Evolutionary conservation across 2,113 vertebrate species (phyloP).

Genomic region (Emberiza fucata): DNA sequence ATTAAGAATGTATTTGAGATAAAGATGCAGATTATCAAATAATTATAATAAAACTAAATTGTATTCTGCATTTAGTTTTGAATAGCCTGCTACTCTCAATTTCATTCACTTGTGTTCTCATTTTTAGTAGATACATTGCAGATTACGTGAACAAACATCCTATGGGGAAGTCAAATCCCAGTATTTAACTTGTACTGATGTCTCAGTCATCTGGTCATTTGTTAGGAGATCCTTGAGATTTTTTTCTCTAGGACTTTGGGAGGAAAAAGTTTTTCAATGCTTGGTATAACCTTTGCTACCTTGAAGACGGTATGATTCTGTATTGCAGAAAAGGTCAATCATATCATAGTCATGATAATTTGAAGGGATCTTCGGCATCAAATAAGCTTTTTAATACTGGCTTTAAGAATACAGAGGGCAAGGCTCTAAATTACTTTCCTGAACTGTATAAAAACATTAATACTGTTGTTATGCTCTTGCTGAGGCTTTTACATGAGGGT

Average conservation of each 20-base stretch:
- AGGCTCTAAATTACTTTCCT: neutral
- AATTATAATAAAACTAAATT: neutral
- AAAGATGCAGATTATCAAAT: neutral
- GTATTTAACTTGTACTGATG: neutral
- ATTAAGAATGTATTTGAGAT: neutral
- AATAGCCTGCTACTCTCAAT: neutral
- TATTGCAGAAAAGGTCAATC: neutral
- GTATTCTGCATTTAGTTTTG: neutral
- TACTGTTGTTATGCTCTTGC: neutral
- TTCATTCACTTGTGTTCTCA: neutral
- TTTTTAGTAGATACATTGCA: conserved; percentile 16
- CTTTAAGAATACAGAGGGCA: neutral
- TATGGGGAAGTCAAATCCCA: neutral
- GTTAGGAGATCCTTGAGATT: neutral
- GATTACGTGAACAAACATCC: neutral
- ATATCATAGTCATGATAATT: neutral
- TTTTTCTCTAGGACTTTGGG: neutral
- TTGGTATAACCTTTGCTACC: neutral
- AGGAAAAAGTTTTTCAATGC: neutral
- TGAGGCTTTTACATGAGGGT: neutral
- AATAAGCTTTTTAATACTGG: neutral
- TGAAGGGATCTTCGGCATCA: neutral
- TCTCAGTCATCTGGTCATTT: neutral
- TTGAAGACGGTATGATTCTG: neutral
- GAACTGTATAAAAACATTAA: neutral